These are phyloP conservation scores for Isichthys henryi DNA, from an alignment of 2,113 vertebrate genomes.

Conservation along the genomic window DNA sequence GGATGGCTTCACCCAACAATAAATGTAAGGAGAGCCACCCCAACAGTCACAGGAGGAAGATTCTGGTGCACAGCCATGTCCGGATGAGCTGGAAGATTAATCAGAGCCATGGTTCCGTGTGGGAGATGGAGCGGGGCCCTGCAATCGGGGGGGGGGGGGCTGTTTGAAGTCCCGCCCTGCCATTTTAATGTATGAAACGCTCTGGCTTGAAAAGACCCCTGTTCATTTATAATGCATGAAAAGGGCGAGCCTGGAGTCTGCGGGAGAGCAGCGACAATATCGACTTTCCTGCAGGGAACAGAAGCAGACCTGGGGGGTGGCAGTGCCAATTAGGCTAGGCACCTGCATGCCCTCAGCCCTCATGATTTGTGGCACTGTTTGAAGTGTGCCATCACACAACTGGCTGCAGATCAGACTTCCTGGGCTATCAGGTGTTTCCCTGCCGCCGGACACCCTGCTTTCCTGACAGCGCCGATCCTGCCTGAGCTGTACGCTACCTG, in stretches of 20 bases:
- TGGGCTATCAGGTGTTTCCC: background rate
- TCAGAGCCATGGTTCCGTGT: background rate
- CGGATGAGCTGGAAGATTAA: background rate
- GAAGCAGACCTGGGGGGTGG: background rate
- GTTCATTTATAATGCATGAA: conserved; percentile 5
- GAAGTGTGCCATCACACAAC: background rate
- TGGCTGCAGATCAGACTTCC: background rate
- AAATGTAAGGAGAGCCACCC: background rate
- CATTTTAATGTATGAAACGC: background rate
- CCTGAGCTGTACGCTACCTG: background rate
- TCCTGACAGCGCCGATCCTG: background rate
- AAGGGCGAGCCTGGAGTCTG: background rate
- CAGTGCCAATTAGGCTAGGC: background rate
- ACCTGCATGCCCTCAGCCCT: background rate
- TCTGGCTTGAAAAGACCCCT: background rate
- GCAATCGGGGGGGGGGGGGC: background rate
- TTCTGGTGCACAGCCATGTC: background rate
- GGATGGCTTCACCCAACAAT: background rate
- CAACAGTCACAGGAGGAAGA: background rate
- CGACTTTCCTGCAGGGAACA: background rate
- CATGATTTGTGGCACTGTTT: background rate
- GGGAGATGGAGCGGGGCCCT: background rate
- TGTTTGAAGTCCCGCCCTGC: conserved; percentile 3
- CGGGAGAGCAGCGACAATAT: background rate
- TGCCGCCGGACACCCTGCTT: background rate